phyloP scores from a whole-genome alignment of 1,140 invertebrate genomes.

The Bombus superbus region DNA sequence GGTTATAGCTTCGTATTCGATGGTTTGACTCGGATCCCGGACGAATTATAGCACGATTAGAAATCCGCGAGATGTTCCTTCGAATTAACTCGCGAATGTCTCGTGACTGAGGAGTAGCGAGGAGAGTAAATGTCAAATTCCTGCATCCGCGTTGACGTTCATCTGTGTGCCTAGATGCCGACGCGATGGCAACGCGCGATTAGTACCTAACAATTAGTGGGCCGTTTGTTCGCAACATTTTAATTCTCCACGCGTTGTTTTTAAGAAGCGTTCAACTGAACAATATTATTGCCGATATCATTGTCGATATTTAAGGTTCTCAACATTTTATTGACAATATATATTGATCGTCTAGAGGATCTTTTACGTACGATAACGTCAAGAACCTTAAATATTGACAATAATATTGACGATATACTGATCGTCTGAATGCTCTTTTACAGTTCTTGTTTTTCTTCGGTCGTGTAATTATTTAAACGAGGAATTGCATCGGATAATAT shows the following conservation, averaged over 20 bases:
- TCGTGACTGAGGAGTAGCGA: background rate
- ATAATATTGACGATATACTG: too few species aligned
- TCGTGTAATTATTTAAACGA: background rate
- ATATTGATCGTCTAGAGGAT: too few species aligned
- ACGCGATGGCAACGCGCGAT: background rate
- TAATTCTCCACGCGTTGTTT: background rate
- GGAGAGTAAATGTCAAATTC: conserved; percentile 8
- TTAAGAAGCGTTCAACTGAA: too few species aligned
- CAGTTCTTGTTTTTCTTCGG: background rate
- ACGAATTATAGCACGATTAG: background rate
- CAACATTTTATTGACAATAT: too few species aligned
- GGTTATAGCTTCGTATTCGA: too few species aligned
- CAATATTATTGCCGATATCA: too few species aligned
- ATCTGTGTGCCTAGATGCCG: background rate
- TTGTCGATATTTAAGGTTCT: too few species aligned
- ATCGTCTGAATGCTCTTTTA: too few species aligned
- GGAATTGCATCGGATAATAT: background rate
- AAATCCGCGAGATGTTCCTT: background rate
- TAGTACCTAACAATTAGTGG: background rate
- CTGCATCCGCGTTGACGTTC: background rate
- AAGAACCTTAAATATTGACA: too few species aligned
- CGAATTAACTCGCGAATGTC: background rate
- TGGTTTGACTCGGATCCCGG: too few species aligned
- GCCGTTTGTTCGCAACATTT: background rate
- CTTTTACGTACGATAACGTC: too few species aligned